Evolutionary conservation across 2,888 invertebrate species (phyloP).

Genomic region (Lathronympha strigana): DNA sequence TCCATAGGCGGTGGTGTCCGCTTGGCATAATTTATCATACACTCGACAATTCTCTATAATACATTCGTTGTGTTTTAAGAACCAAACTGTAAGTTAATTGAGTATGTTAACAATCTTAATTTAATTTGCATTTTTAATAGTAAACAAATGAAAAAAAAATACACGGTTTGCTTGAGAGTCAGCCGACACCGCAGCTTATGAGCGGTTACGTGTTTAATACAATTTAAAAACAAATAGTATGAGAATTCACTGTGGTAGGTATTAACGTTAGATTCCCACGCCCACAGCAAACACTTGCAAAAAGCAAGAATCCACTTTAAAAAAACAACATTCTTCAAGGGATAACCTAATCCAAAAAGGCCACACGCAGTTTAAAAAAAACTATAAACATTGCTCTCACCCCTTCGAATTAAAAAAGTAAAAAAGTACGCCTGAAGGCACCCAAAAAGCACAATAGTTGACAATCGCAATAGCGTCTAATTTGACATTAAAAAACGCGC

Average conservation of each 20-base stretch:
- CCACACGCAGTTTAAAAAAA: slow-evolving; percentile 63
- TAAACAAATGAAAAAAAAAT: no score
- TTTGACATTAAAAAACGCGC: slow-evolving; percentile 81
- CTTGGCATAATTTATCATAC: no score
- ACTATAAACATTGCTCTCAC: slow-evolving; percentile 59
- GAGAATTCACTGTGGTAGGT: background rate
- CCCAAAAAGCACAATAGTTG: slow-evolving; percentile 58
- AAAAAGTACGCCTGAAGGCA: slow-evolving; percentile 69
- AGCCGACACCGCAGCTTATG: no score
- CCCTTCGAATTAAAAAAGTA: slow-evolving; percentile 68
- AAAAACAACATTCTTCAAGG: slow-evolving; percentile 53
- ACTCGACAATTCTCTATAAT: no score
- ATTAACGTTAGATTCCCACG: slow-evolving; percentile 51
- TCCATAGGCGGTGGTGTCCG: no score
- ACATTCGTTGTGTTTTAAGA: no score
- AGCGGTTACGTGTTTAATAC: no score
- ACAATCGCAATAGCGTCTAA: slow-evolving; percentile 77
- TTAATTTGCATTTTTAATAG: no score
- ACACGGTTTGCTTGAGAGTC: no score
- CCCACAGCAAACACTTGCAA: slow-evolving; percentile 50
- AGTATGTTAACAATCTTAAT: no score
- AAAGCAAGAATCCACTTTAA: slow-evolving; percentile 45
- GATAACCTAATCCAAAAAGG: slow-evolving; percentile 59
- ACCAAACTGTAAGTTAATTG: no score
- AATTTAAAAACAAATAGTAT: no score